Conservation (phyloP, 2,113 vertebrate species). For the Malurus cyaneus region DNA sequence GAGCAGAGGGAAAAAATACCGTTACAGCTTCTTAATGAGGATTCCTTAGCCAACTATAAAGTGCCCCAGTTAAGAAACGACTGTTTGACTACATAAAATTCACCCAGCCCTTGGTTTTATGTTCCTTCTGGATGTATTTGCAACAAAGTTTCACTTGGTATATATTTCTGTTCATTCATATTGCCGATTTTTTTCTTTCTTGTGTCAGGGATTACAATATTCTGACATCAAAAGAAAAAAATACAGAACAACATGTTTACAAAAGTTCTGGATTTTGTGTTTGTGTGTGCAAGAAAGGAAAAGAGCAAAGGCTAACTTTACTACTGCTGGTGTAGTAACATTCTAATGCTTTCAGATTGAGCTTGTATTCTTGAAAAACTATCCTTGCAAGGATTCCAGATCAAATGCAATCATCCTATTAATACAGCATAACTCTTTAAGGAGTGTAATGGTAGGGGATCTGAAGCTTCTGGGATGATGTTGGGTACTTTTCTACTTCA, state of each 20-base stretch:
- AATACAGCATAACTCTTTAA: not conserved
- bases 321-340: not conserved
- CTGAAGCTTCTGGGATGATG: not conserved
- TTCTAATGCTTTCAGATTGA: not conserved
- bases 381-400: not conserved
- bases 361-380: not conserved
- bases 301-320: not conserved
- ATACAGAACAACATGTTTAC: not conserved
- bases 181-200: fast-evolving
- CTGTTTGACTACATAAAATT: not conserved
- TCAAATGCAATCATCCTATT: not conserved
- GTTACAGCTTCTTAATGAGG: not conserved
- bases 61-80: not conserved
- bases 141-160: not conserved
- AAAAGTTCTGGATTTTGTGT: not conserved
- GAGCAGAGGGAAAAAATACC: conserved; percentile 16
- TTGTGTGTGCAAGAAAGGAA: not conserved
- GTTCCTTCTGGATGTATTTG: not conserved
- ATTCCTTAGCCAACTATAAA: not conserved
- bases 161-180: not conserved
- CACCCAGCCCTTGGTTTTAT: not conserved
- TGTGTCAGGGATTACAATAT: not conserved
- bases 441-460: not conserved
- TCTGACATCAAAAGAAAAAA: not conserved
- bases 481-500: not conserved